Conservation (phyloP, 2,888 invertebrate genomes). For the Ischnura elegans region DNA sequence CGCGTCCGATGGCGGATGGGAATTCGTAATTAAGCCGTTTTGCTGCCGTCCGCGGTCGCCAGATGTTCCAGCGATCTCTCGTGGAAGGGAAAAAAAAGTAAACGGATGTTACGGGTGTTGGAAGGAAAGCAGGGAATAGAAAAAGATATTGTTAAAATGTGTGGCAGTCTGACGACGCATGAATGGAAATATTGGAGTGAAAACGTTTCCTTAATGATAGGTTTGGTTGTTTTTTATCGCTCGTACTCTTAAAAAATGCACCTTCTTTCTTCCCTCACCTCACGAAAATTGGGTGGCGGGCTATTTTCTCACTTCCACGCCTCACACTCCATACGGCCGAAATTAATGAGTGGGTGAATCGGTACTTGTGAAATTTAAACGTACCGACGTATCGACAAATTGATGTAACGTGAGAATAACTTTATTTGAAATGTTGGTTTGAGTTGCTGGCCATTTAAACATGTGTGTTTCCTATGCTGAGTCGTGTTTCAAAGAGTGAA, state of each 20-base stretch:
- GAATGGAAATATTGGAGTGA: constrained; percentile 36
- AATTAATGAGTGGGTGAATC: too few relatives aligned
- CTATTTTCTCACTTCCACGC: not conserved
- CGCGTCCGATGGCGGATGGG: not conserved
- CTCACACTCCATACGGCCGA: not conserved
- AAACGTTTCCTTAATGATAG: constrained; percentile 34
- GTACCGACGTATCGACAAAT: too few relatives aligned
- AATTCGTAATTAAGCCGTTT: constrained; percentile 60
- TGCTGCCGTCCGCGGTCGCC: constrained; percentile 43
- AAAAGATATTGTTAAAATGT: constrained; percentile 33
- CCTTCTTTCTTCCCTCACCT: not conserved
- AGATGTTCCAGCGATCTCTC: constrained; percentile 3
- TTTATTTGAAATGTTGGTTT: too few relatives aligned
- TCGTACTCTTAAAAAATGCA: not conserved
- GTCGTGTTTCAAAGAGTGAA: too few relatives aligned
- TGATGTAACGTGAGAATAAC: too few relatives aligned
- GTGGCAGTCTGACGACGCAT: constrained; percentile 24
- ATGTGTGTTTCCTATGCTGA: too few relatives aligned
- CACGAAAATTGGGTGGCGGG: not conserved
- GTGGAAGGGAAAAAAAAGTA: not conserved
- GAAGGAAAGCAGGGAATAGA: not conserved
- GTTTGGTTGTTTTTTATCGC: constrained; percentile 55
- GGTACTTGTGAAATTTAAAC: too few relatives aligned
- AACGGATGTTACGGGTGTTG: not conserved
- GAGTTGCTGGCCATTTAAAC: too few relatives aligned